Base-by-base conservation (phyloP, 2,113 vertebrate genomes). In the Stigmatopora nigra region DNA sequence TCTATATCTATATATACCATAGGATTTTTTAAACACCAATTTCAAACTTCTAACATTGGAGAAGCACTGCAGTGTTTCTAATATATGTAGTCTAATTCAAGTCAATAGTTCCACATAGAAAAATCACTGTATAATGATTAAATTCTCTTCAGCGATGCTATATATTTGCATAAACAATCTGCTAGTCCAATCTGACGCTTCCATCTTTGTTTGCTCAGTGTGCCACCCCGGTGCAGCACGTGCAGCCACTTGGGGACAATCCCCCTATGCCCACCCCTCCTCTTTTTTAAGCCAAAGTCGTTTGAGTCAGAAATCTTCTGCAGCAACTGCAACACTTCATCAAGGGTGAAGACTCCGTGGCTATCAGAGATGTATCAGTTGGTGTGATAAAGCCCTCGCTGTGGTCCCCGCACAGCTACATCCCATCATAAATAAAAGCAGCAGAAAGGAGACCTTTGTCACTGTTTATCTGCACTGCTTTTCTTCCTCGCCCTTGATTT, bases 401-500 rank as follows among this genome's bases (percentile, higher is more conserved):
- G 89, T 22, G 89, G 90, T 93, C 92, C 92, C 94, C 89, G 85
- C 92, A 90, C 92, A 94, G 93, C 92, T 92, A 94, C 94, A 94
- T 94, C 93, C 93, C 93, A 95, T 95, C 94, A 95, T 96, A 97
- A 96, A 95, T 95, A 94, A 93, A 91, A 92, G 87, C 88, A 88
- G 86, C 84, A 89, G 89, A 95, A 93, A 94, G 92, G 93, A 91
- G 91, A 93, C 92, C 92, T 97, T 98, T 99, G 94, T 95, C 94
- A 94, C 92, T 95, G 94, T 97, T 98, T 97, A 96, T 97, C 94
- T 95, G 92, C 89, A 92, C 90, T 89, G 90, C 93, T 95, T 97
- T 98, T 97, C 94, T 95, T 95, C 92, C 93, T 94, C 90, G 93
- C 92, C 95, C 94, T 98, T 98, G 95, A 95, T 97, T 98, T 99